Percentiles rank a stretch among this genome's conserved stretches.
phyloP scores from a whole-genome alignment of 2,888 invertebrate genomes.

The Drosophila diplacantha region DNA sequence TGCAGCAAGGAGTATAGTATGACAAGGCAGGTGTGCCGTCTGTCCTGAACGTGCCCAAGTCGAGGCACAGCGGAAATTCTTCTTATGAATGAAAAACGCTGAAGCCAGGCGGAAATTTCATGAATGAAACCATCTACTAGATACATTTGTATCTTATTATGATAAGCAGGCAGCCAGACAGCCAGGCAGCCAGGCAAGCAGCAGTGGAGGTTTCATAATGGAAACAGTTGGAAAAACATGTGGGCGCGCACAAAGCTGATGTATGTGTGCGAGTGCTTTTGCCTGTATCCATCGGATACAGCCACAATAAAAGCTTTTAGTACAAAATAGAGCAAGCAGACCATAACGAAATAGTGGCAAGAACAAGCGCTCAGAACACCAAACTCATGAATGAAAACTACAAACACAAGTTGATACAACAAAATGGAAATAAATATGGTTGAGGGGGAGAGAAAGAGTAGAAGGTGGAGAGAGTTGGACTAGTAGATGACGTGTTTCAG shows the following conservation, averaged over 20 bases:
- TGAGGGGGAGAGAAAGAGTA: not conserved
- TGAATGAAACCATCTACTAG: slow-evolving; percentile 31
- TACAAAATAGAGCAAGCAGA: slow-evolving; percentile 65
- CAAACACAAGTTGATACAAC: slow-evolving; percentile 47
- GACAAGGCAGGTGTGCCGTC: slow-evolving; percentile 30
- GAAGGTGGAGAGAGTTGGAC: not conserved
- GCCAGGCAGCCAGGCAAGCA: no score
- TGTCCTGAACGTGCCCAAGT: slow-evolving; percentile 14
- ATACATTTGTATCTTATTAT: slow-evolving; percentile 45
- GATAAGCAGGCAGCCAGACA: slow-evolving; percentile 31
- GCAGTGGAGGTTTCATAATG: slow-evolving; percentile 32
- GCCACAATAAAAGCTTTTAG: slow-evolving; percentile 44
- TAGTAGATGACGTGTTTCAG: slow-evolving; percentile 1
- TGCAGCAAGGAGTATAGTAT: not conserved
- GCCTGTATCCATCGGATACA: slow-evolving; percentile 39
- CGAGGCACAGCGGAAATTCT: slow-evolving; percentile 18
- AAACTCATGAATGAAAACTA: slow-evolving; percentile 58
- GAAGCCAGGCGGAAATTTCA: slow-evolving; percentile 10
- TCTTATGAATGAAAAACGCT: slow-evolving; percentile 36
- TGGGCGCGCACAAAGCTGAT: slow-evolving; percentile 24
- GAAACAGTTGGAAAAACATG: slow-evolving; percentile 40
- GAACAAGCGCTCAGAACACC: slow-evolving; percentile 10
- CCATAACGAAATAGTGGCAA: slow-evolving; percentile 48
- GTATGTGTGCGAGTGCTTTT: not conserved
- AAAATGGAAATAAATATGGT: slow-evolving; percentile 33